Conservation (phyloP, 1,140 invertebrate species). For the Zaprionus camerounensis region DNA sequence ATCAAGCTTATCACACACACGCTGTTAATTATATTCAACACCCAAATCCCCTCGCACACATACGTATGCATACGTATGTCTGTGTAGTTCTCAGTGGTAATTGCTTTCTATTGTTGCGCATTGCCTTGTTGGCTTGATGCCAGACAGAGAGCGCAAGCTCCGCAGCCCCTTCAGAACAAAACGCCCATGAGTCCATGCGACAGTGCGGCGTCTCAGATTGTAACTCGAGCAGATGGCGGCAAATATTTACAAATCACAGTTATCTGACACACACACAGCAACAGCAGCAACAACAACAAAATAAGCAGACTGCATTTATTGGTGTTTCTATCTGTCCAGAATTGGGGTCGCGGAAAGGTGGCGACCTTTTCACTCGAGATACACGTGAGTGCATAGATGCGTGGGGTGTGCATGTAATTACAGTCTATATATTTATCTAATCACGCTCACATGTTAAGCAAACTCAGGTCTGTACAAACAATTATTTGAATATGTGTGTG, state of each 20-base stretch:
- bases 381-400: slow-evolving; percentile 51
- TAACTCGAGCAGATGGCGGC: slow-evolving; percentile 37
- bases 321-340: background rate
- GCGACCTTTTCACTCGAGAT: slow-evolving; percentile 16
- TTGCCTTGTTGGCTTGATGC: slow-evolving; percentile 44
- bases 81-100: slow-evolving; percentile 24
- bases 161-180: slow-evolving; percentile 2
- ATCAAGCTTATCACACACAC: slow-evolving; percentile 25
- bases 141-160: slow-evolving; percentile 20
- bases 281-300: background rate
- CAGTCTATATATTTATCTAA: slow-evolving; percentile 50
- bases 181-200: slow-evolving; percentile 14
- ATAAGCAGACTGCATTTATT: background rate
- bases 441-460: slow-evolving; percentile 21
- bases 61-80: background rate
- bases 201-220: slow-evolving; percentile 49
- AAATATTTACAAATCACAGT: slow-evolving; percentile 55
- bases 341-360: background rate
- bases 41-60: background rate
- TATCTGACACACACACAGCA: slow-evolving; percentile 25
- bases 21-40: background rate
- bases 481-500: background rate
- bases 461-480: slow-evolving; percentile 6
- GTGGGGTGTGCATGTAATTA: slow-evolving; percentile 35
- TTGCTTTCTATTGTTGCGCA: slow-evolving; percentile 52